Conservation (phyloP, 1,140 invertebrate genomes). For the Dinothrombium tinctorium region DNA sequence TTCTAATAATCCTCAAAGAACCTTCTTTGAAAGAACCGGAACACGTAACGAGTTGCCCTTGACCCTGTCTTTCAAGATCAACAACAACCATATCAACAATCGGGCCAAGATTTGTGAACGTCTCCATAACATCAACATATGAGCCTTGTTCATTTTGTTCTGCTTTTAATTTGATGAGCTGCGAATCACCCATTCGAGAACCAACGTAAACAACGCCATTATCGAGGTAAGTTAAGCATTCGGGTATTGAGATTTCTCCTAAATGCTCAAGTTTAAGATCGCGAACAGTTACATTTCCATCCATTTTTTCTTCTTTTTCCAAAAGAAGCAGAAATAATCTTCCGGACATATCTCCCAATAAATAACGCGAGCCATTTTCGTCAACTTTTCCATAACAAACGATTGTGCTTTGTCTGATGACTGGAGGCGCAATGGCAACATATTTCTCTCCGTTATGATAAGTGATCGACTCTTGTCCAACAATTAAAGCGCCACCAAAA, state of each 20-base stretch:
- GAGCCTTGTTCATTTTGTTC: conserved; percentile 58
- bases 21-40: conserved; percentile 94
- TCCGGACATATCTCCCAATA: conserved; percentile 82
- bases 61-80: conserved; percentile 82
- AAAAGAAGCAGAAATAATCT: conserved; percentile 77
- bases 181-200: conserved; percentile 84
- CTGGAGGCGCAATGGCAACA: conserved; percentile 68
- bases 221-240: conserved; percentile 95
- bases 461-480: conserved; percentile 89
- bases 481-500: conserved; percentile 75
- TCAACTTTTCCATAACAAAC: conserved; percentile 86
- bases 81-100: conserved; percentile 96
- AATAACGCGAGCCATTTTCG: conserved; percentile 61
- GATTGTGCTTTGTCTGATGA: conserved; percentile 86
- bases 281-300: conserved; percentile 47
- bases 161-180: conserved; percentile 70
- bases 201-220: conserved; percentile 96
- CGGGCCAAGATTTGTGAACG: conserved; percentile 85
- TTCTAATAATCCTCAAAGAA: conserved; percentile 81
- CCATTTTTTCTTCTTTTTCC: conserved; percentile 52
- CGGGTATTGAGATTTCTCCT: conserved; percentile 78
- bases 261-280: conserved; percentile 80
- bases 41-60: conserved; percentile 92
- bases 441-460: conserved; percentile 77
- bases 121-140: conserved; percentile 83